phyloP scores from a whole-genome alignment of 1,140 invertebrate genomes.

The Choristoneura fumiferana region DNA sequence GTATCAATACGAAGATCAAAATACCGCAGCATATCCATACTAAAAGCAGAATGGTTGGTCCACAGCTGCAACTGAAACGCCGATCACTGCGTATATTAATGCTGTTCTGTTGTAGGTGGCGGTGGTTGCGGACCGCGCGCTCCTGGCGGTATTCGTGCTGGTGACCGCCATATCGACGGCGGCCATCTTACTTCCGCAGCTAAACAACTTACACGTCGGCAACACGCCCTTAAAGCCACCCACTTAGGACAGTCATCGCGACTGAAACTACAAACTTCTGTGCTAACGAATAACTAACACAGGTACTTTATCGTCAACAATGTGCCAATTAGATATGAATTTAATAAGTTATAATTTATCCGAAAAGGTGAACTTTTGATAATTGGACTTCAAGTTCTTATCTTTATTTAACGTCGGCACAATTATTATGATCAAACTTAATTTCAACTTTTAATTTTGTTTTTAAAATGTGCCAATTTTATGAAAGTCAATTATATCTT shows the following conservation, averaged over 20 bases:
- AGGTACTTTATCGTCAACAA: constrained; percentile 7
- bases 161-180: constrained; percentile 69
- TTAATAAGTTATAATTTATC: neutral
- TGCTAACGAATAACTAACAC: constrained; percentile 24
- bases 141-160: constrained; percentile 71
- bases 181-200: constrained; percentile 67
- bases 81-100: too few species aligned
- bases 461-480: constrained; percentile 5
- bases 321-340: constrained; percentile 23
- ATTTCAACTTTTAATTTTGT: too few species aligned
- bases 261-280: constrained; percentile 13
- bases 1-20: too few species aligned
- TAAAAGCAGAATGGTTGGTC: too few species aligned
- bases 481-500: constrained; percentile 8
- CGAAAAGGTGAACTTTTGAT: neutral
- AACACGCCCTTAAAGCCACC: constrained; percentile 70
- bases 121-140: constrained; percentile 70
- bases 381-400: neutral
- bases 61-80: too few species aligned
- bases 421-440: too few species aligned
- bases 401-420: too few species aligned
- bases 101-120: constrained; percentile 58
- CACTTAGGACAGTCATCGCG: constrained; percentile 39
- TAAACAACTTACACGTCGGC: constrained; percentile 67
- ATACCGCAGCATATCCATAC: too few species aligned